Percentiles rank a stretch among this genome's conserved stretches.
phyloP scores from a whole-genome alignment of 2,888 invertebrate genomes.

The Mongoloraphidia duomilia region DNA sequence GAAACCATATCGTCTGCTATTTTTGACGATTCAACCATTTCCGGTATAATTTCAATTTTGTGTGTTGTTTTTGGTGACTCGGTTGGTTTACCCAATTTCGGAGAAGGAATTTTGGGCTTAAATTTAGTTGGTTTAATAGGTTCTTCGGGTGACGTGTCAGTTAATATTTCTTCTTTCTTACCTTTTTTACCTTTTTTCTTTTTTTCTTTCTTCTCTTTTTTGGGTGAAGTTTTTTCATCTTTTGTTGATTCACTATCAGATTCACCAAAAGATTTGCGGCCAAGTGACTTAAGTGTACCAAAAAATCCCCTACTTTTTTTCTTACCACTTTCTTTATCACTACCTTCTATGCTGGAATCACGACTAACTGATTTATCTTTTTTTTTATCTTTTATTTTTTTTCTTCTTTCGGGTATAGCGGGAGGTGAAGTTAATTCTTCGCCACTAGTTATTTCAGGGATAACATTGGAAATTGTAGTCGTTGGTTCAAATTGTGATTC shows the following conservation, averaged over 20 bases:
- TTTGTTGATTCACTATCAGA: constrained; percentile 30
- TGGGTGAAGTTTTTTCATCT: constrained; percentile 16
- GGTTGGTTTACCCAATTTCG: background rate
- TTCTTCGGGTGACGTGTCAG: no score
- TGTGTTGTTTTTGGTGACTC: background rate
- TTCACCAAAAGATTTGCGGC: constrained; percentile 26
- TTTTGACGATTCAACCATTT: background rate
- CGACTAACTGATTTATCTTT: constrained; percentile 14
- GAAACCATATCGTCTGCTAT: background rate
- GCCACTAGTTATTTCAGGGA: background rate
- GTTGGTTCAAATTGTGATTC: constrained; percentile 27
- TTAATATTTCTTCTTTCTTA: constrained; percentile 13
- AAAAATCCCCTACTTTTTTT: constrained; percentile 27
- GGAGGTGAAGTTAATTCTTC: background rate
- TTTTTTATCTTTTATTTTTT: constrained; percentile 1
- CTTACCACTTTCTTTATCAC: constrained; percentile 6
- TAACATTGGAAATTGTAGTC: constrained; percentile 10
- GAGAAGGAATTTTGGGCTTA: no score
- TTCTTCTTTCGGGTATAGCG: constrained; percentile 10
- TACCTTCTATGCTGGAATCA: constrained; percentile 13
- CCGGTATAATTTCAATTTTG: background rate
- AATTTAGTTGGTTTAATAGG: no score
- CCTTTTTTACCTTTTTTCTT: constrained; percentile 19
- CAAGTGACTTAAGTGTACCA: constrained; percentile 28
- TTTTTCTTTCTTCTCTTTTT: constrained; percentile 22